phyloP scores from a whole-genome alignment of 2,797 vertebrate species.

The Parambassis ranga region DNA sequence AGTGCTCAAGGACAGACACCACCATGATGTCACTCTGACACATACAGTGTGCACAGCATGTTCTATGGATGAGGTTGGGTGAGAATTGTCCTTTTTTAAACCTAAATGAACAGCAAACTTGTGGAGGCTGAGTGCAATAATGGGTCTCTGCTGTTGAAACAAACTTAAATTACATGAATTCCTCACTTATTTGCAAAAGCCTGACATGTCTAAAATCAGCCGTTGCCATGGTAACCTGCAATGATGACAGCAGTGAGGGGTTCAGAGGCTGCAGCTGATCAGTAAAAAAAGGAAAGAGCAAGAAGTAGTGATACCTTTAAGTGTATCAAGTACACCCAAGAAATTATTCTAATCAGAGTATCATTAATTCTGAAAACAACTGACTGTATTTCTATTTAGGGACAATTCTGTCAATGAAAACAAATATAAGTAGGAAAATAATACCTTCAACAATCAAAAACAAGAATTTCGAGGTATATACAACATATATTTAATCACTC shows the following conservation, averaged over 20 bases:
- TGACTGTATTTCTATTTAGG: too few species aligned
- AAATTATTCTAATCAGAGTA: too few species aligned
- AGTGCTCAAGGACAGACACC: slow-evolving; percentile 30
- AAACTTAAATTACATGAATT: slow-evolving; percentile 22
- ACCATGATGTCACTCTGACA: not conserved
- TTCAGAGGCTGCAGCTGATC: not conserved
- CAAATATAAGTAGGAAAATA: too few species aligned
- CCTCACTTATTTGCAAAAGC: slow-evolving; percentile 61
- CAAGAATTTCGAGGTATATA: too few species aligned
- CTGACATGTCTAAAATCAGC: slow-evolving; percentile 49
- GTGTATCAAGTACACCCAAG: too few species aligned
- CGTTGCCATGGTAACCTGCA: slow-evolving; percentile 71
- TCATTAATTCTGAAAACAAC: too few species aligned
- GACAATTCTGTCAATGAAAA: too few species aligned
- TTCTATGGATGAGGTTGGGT: not conserved
- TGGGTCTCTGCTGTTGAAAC: slow-evolving; percentile 15
- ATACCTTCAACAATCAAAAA: too few species aligned
- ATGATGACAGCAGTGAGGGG: slow-evolving; percentile 45
- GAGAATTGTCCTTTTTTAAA: not conserved
- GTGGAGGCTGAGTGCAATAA: not conserved
- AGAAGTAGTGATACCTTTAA: too few species aligned
- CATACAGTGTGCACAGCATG: not conserved
- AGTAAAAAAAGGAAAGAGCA: too few species aligned
- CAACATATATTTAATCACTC: too few species aligned
- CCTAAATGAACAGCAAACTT: not conserved